These are phyloP conservation scores for Anguilla japonica DNA, from an alignment of 2,113 vertebrate species.

Conservation along the genomic window DNA sequence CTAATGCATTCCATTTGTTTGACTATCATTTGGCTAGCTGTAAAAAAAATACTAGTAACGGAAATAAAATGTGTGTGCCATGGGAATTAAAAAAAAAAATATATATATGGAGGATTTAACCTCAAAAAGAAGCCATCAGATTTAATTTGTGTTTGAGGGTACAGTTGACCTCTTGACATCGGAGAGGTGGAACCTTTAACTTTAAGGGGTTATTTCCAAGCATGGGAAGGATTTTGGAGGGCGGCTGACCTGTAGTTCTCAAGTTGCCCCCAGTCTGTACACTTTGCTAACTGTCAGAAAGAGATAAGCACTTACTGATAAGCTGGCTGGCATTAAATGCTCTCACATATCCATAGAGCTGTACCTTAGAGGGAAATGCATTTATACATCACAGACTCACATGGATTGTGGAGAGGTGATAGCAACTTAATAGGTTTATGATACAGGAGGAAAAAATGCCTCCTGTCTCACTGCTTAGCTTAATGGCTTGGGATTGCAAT, in stretches of 20 bases:
- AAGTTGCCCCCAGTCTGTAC: constrained; percentile 26
- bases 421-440: constrained; percentile 60
- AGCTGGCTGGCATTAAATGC: constrained; percentile 55
- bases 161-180: constrained; percentile 30
- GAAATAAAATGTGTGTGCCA: not conserved
- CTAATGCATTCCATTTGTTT: not conserved
- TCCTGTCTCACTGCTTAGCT: constrained; percentile 47
- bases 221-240: constrained; percentile 34
- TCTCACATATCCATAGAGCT: constrained; percentile 54
- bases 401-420: constrained; percentile 55
- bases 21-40: no score
- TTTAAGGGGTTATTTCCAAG: constrained; percentile 33
- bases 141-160: not conserved
- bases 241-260: constrained; percentile 41
- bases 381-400: constrained; percentile 60
- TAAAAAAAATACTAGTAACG: not conserved
- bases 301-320: constrained; percentile 70
- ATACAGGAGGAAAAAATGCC: constrained; percentile 43
- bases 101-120: not conserved
- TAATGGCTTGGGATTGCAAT: constrained; percentile 36
- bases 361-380: constrained; percentile 62
- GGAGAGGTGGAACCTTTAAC: constrained; percentile 25
- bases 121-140: not conserved
- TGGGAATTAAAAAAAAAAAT: not conserved
- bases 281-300: constrained; percentile 63